Evolutionary conservation across 2,797 vertebrate species (phyloP).

Genomic region (Tenualosa ilisha): DNA sequence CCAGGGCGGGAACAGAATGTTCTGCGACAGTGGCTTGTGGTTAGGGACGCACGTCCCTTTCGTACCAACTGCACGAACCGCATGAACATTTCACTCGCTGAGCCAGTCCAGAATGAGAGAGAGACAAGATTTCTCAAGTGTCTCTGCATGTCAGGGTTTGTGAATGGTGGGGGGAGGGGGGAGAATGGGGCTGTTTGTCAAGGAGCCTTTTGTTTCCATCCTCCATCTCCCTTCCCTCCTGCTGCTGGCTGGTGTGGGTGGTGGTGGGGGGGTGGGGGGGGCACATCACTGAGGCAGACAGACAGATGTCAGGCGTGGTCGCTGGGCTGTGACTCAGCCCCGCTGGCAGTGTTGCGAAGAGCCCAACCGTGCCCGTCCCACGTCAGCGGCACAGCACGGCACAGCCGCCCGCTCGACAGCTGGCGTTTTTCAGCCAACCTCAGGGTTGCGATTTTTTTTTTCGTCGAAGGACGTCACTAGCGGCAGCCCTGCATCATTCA

Average conservation of each 20-base stretch:
- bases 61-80: neutral
- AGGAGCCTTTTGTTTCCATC: neutral
- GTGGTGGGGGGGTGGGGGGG: neutral
- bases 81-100: constrained; percentile 6
- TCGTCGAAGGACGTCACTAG: neutral
- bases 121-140: neutral
- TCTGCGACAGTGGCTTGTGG: neutral
- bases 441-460: neutral
- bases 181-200: neutral
- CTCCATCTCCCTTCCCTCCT: neutral
- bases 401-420: neutral
- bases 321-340: constrained; percentile 13
- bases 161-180: neutral
- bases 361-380: constrained; percentile 25
- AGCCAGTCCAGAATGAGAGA: neutral
- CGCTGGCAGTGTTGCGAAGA: constrained; percentile 49
- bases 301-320: constrained; percentile 22
- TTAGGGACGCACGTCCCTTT: neutral
- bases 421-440: neutral
- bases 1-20: neutral
- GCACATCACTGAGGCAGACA: constrained; percentile 32
- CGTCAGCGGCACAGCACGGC: neutral
- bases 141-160: neutral
- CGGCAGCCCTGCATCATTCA: constrained; percentile 39
- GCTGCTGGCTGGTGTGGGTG: neutral